Evolutionary conservation across 2,888 invertebrate genomes (phyloP), one percentile per base, ranked within the genome.

Genomic region (Eremobia ochroleuca): DNA sequence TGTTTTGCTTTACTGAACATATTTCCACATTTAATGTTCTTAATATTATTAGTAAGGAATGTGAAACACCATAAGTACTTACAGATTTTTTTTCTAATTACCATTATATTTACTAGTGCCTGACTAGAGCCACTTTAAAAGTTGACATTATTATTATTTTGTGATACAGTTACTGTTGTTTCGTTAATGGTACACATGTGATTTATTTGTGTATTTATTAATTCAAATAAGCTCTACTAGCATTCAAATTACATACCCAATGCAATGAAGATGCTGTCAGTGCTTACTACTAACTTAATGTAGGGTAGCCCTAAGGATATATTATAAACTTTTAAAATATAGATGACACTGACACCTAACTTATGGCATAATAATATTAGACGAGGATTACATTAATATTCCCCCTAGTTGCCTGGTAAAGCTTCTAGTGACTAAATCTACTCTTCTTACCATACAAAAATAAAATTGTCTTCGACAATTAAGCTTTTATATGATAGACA

Each of bases 401-500:
- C 86, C 89, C 86, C 89, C 92, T 93, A 95, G 95, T 95, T 96
- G 96, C 96, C 96, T 91, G 93, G 82, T 92, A 93, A 93, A 95
- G 94, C 93, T 93, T 93, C 92, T 94, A 94, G 92, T 93, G 93
- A 95, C 95, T 96, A 95, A 91, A 88, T 87, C 87, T 92, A 91
- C 88, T 89, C 85, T 92, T 91, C 90, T 90, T 91, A 92, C 87
- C 91, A 95, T 96, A 96, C 90, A 96, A 96, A 96, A 95, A 96
- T 96, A 96, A 94, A 93, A 93, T 94, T 95, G 96, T 95, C 96
- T 96, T 92, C 79, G 95, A 96, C 96, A 96, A 95, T 94, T 91
- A 92, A 93, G 92, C 91, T 92, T 94, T 90, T 92, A 87, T 91
- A 94, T 92, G 93, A 93, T 92, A 93, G 91, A 94, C 91, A 92